phyloP scores from a whole-genome alignment of 2,797 vertebrate species.

The Ispidina lecontei region DNA sequence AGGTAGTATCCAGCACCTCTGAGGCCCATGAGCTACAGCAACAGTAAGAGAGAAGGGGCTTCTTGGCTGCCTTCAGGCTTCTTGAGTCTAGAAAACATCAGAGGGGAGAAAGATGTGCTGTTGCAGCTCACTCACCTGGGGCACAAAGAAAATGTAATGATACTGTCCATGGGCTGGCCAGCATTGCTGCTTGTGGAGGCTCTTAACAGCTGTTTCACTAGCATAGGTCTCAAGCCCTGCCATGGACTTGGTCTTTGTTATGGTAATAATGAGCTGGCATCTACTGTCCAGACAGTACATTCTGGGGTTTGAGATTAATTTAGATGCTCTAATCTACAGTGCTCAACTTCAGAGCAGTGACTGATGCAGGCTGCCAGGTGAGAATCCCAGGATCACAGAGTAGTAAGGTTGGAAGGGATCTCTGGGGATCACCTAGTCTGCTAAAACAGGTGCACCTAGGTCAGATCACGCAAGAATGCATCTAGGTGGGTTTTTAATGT shows the following conservation, averaged over 20 bases:
- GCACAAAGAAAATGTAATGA: background rate
- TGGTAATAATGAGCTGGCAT: background rate
- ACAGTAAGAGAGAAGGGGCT: background rate
- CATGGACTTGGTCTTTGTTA: background rate
- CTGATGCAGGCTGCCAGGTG: background rate
- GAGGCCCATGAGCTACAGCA: background rate
- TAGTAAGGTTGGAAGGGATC: too few relatives aligned
- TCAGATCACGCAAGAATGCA: too few relatives aligned
- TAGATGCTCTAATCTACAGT: background rate
- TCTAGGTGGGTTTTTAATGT: too few relatives aligned
- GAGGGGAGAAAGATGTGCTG: background rate
- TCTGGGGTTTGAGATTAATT: background rate
- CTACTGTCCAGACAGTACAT: background rate
- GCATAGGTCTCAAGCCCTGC: background rate
- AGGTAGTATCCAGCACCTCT: background rate
- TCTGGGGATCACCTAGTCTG: too few relatives aligned
- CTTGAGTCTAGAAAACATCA: background rate
- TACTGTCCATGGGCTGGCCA: background rate
- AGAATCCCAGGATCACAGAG: background rate
- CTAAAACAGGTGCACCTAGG: too few relatives aligned
- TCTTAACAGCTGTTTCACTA: background rate
- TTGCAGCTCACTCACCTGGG: background rate
- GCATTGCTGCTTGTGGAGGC: background rate
- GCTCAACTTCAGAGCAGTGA: background rate
- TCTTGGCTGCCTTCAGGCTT: background rate